phyloP scores from a whole-genome alignment of 2,797 vertebrate species.

The Novumbra hubbsi region DNA sequence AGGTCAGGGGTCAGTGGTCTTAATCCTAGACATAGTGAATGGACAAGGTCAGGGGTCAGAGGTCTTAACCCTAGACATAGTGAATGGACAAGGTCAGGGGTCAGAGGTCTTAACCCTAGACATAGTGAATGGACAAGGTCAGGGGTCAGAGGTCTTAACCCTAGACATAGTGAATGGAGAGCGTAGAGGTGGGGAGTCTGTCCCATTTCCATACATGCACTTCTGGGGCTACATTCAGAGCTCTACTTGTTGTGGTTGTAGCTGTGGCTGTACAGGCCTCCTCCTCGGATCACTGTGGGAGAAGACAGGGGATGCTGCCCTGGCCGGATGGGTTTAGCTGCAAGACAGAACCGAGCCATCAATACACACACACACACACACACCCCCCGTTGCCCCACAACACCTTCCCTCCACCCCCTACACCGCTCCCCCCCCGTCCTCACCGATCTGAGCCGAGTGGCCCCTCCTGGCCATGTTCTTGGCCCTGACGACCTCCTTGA shows the following conservation, averaged over 20 bases:
- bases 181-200: neutral
- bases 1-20: neutral
- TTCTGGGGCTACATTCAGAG: neutral
- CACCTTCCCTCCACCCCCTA: neutral
- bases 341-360: conserved; percentile 6
- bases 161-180: neutral
- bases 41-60: neutral
- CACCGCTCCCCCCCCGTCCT: conserved; percentile 13
- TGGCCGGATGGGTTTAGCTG: conserved; percentile 89
- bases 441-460: conserved; percentile 81
- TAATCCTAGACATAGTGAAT: neutral
- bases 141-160: neutral
- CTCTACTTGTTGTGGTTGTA: conserved; percentile 50
- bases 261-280: conserved; percentile 68
- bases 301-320: conserved; percentile 86
- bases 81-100: neutral
- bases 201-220: neutral
- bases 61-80: neutral
- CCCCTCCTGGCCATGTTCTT: conserved; percentile 82
- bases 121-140: neutral
- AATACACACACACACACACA: neutral
- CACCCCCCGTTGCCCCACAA: neutral
- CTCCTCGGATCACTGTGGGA: conserved; percentile 79
- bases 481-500: conserved; percentile 82
- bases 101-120: neutral